A percentile compares a stretch with the other conserved stretches of the same genome.
phyloP scores from a whole-genome alignment of 2,888 invertebrate species.

The Pseudolycoriella hygida region DNA sequence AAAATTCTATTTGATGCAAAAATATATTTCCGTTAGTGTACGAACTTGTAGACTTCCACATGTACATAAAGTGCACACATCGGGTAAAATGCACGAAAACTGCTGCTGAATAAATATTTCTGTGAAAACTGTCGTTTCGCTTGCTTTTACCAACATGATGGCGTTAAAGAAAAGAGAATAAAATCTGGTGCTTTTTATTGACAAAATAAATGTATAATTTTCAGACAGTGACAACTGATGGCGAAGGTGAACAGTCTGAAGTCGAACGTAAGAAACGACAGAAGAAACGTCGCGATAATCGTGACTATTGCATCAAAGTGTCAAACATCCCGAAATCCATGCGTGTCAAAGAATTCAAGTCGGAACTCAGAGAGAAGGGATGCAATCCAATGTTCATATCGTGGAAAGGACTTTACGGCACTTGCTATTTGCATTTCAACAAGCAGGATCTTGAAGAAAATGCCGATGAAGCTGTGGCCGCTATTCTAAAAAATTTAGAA shows the following conservation, averaged over 20 bases:
- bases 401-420: constrained; percentile 53
- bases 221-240: background rate
- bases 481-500: constrained; percentile 17
- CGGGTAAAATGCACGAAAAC: no score
- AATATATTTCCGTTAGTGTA: no score
- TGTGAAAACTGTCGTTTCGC: no score
- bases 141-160: no score
- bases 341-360: constrained; percentile 56
- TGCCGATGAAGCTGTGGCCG: constrained; percentile 24
- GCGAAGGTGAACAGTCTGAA: background rate
- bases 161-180: no score
- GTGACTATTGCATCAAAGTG: constrained; percentile 33
- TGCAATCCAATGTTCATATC: constrained; percentile 60
- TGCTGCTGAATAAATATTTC: no score
- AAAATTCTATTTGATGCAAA: no score
- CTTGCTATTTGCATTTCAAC: constrained; percentile 57
- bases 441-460: constrained; percentile 37
- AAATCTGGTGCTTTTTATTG: no score
- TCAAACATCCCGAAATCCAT: constrained; percentile 55
- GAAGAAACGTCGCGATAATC: constrained; percentile 13
- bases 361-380: constrained; percentile 51
- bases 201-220: no score
- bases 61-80: no score
- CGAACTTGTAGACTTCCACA: no score
- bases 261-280: background rate